Base-by-base conservation (phyloP, 2,888 invertebrate genomes). In the Escarpia spicata region DNA sequence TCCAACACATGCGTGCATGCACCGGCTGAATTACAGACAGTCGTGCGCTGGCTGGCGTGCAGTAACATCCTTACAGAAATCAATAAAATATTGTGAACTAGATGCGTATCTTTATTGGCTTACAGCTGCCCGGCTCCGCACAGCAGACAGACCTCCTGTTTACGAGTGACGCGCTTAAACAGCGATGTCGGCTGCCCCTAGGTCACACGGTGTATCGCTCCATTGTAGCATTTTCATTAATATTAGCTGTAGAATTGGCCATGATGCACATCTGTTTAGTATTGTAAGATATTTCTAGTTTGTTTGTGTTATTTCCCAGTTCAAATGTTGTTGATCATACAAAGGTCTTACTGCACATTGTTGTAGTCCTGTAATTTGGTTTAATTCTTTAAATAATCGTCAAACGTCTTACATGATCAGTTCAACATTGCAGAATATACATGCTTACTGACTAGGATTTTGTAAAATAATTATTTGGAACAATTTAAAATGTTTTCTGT, bases 51-150 rank as follows among this genome's bases (percentile, higher is more conserved):
- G 37, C 12, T 26, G 75, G 19, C 6, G 26, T 75, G 75, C 75
- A 75, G 75, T 75, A 75, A 75, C 75, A 75, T 75, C 75, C 75
- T 19, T 26, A 75, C 26, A 75, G 75, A 75, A 75, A 75, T 75
- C 75, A 75, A 75, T 75, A 75, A 75, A 75, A 75, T 75, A 75
- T 75, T 75, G 75, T 75, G 75, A 75, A 75, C 75, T n/a, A 75
- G 75, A 75, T 75, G 75, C 75, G 75, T 75, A 26, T 75, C 75
- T 75, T n/a, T 75, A 75, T 75, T 75, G 75, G 75, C 75, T 75
- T 75, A n/a, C 26, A 26, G 75, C 75, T 26, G 75, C 19, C 75
- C 19, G 26, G 75, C 19, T 26, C 26, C 26, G 26, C 19, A n/a
- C 19, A 6, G 19, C 75, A 75, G 75, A 75, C 75, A 75, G 75